Conservation (phyloP, 2,797 vertebrate genomes). For the Podarcis lilfordi region DNA sequence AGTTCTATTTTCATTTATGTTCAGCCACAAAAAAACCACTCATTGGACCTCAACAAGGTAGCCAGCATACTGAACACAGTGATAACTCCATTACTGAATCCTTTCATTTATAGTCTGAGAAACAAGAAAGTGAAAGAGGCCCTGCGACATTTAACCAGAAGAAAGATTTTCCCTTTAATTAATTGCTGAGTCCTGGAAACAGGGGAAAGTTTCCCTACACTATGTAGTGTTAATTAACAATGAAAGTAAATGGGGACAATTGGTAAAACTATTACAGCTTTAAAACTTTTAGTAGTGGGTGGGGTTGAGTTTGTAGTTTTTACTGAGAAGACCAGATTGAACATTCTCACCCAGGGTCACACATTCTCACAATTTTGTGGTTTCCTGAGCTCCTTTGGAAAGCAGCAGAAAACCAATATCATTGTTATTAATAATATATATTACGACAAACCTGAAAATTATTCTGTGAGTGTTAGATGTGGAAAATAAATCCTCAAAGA, state of each 20-base stretch:
- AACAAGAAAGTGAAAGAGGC: not conserved
- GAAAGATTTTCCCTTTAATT: not conserved
- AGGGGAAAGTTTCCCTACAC: not conserved
- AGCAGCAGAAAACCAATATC: no score
- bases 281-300: no score
- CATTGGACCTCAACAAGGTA: conserved; percentile 45
- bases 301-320: no score
- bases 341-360: no score
- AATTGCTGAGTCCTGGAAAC: not conserved
- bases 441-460: no score
- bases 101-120: not conserved
- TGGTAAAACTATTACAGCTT: not conserved
- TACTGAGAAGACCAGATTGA: no score
- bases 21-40: conserved; percentile 43
- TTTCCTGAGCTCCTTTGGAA: no score
- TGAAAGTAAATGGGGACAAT: not conserved
- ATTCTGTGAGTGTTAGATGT: no score
- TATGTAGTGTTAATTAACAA: not conserved
- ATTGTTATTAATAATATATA: no score
- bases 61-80: not conserved
- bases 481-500: no score
- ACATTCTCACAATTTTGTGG: no score
- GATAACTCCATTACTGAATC: not conserved
- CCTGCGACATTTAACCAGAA: not conserved
- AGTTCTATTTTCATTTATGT: conserved; percentile 61